A percentile compares a stretch with the other conserved stretches of the same genome.
phyloP scores from a whole-genome alignment of 2,888 invertebrate species.

The Litoditis marina region DNA sequence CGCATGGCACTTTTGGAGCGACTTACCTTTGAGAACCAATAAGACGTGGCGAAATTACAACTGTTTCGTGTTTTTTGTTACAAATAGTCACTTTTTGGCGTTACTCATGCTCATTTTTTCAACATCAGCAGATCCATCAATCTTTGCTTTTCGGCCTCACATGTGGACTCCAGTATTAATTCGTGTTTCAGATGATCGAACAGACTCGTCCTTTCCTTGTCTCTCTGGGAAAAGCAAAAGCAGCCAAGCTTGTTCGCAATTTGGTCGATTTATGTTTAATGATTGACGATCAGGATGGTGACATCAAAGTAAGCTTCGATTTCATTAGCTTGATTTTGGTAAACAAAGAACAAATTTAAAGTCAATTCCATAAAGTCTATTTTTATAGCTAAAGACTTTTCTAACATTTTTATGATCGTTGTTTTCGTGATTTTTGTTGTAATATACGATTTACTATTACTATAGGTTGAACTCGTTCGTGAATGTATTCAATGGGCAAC shows the following conservation, averaged over 20 bases:
- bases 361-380: neutral
- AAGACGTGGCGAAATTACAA: neutral
- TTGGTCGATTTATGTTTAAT: conserved; percentile 95
- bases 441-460: conserved; percentile 6
- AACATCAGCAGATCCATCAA: too few relatives aligned
- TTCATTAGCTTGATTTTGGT: neutral
- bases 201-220: conserved; percentile 86
- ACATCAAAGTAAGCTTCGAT: conserved; percentile 45
- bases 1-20: too few relatives aligned
- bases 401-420: neutral
- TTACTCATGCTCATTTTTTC: too few relatives aligned
- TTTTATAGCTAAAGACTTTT: too few relatives aligned
- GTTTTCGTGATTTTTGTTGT: too few relatives aligned
- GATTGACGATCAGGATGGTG: conserved; percentile 91
- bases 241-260: conserved; percentile 92
- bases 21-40: neutral
- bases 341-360: neutral
- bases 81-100: too few relatives aligned
- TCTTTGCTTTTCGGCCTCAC: too few relatives aligned
- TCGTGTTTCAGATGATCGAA: conserved; percentile 34
- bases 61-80: too few relatives aligned
- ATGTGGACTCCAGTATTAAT: neutral
- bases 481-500: conserved; percentile 99
- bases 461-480: conserved; percentile 67
- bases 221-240: conserved; percentile 95